A percentile compares a stretch with the other conserved stretches of the same genome.
Evolutionary conservation across 1,140 invertebrate species (phyloP).

Genomic region (Bombus ignitus): DNA sequence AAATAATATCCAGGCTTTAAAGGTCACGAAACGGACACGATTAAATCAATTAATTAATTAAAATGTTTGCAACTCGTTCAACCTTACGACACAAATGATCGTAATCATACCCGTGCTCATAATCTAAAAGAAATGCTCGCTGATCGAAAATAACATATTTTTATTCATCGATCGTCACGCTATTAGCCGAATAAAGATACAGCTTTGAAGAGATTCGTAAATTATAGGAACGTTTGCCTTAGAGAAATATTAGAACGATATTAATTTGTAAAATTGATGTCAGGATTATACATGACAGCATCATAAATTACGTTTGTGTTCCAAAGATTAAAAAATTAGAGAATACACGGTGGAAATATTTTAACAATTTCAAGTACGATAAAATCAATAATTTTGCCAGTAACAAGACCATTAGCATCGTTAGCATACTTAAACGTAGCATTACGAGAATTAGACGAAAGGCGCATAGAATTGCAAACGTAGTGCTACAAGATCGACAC

Average conservation of each 20-base stretch:
- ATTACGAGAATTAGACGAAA: not conserved
- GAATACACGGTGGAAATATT: too few species aligned
- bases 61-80: not conserved
- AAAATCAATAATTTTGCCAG: not conserved
- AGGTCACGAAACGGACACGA: not conserved
- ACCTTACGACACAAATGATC: not conserved
- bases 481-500: too few species aligned
- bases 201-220: too few species aligned
- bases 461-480: not conserved
- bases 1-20: not conserved
- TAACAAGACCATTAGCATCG: not conserved
- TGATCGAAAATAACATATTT: not conserved
- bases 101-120: not conserved
- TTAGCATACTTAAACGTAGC: not conserved
- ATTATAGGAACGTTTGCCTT: not conserved
- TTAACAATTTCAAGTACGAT: not conserved
- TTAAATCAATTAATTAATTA: not conserved
- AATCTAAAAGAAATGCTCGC: not conserved
- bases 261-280: too few species aligned
- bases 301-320: too few species aligned
- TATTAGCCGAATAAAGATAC: too few species aligned
- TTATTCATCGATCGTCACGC: not conserved
- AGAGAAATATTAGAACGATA: not conserved
- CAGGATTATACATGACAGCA: too few species aligned
- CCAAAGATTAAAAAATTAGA: too few species aligned